Evolutionary conservation across 2,888 invertebrate species (phyloP).

Genomic region (Amphimallon solstitiale): DNA sequence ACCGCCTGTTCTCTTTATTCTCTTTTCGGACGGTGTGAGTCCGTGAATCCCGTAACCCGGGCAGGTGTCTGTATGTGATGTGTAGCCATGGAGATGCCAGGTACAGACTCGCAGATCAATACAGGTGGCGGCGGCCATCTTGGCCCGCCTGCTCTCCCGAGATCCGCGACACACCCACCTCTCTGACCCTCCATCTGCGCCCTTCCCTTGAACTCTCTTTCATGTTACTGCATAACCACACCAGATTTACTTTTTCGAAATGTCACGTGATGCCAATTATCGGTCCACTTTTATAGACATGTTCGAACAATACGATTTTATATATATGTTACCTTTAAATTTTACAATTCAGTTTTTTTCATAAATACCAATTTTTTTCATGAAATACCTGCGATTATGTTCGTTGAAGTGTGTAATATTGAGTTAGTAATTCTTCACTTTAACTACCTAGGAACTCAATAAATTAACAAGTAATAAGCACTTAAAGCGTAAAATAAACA

Average conservation of each 20-base stretch:
- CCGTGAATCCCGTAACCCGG: slow-evolving; percentile 31
- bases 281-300: not conserved
- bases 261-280: slow-evolving; percentile 11
- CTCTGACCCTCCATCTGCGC: slow-evolving; percentile 46
- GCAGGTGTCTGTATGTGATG: slow-evolving; percentile 58
- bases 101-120: slow-evolving; percentile 60
- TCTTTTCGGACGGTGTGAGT: slow-evolving; percentile 31
- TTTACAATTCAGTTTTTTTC: no score
- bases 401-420: no score
- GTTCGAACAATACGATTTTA: not conserved
- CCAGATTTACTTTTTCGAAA: slow-evolving; percentile 16
- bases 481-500: no score
- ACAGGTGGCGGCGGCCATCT: slow-evolving; percentile 58
- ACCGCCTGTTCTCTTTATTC: slow-evolving; percentile 23
- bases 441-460: no score
- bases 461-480: no score
- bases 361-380: no score
- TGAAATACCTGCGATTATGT: no score
- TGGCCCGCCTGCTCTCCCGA: slow-evolving; percentile 61
- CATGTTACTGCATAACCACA: slow-evolving; percentile 10
- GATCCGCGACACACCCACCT: slow-evolving; percentile 56
- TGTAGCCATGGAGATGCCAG: slow-evolving; percentile 57
- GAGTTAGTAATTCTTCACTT: no score
- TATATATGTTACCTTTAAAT: no score
- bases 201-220: slow-evolving; percentile 36